Conservation (phyloP, 2,888 invertebrate genomes). For the Epistrophe grossulariae region DNA sequence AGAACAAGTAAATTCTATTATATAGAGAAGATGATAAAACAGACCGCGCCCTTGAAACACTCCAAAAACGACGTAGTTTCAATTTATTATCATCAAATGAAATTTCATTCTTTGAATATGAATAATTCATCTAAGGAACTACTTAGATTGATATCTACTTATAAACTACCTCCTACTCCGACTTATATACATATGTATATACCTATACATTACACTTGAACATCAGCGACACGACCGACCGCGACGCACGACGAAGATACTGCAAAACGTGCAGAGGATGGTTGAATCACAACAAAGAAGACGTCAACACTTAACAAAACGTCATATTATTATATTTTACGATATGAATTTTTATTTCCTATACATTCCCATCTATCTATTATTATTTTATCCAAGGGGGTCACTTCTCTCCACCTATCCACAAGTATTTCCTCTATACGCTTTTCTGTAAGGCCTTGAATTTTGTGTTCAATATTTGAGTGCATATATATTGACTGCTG, state of each 20-base stretch:
- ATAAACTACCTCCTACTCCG: background rate
- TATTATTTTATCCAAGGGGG: slow-evolving; percentile 18
- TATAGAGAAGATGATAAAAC: background rate
- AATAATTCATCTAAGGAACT: slow-evolving; percentile 64
- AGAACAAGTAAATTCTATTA: slow-evolving; percentile 10
- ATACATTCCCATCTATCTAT: slow-evolving; percentile 19
- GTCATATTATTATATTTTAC: slow-evolving; percentile 34
- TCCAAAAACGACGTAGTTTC: slow-evolving; percentile 54
- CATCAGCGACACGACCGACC: background rate
- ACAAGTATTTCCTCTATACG: background rate
- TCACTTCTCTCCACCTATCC: background rate
- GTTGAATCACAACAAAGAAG: background rate
- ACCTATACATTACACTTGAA: background rate
- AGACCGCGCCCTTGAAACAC: background rate
- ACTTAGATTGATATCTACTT: background rate
- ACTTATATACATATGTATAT: background rate
- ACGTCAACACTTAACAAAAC: slow-evolving; percentile 32
- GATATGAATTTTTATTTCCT: slow-evolving; percentile 50
- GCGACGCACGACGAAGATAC: background rate
- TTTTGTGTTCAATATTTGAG: slow-evolving; percentile 23
- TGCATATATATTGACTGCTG: slow-evolving; percentile 13
- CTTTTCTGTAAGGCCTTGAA: slow-evolving; percentile 8
- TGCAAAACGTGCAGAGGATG: slow-evolving; percentile 3
- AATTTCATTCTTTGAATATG: slow-evolving; percentile 52
- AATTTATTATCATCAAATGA: slow-evolving; percentile 58